Base-by-base conservation (phyloP, 2,113 vertebrate genomes). In the Oxyura jamaicensis region DNA sequence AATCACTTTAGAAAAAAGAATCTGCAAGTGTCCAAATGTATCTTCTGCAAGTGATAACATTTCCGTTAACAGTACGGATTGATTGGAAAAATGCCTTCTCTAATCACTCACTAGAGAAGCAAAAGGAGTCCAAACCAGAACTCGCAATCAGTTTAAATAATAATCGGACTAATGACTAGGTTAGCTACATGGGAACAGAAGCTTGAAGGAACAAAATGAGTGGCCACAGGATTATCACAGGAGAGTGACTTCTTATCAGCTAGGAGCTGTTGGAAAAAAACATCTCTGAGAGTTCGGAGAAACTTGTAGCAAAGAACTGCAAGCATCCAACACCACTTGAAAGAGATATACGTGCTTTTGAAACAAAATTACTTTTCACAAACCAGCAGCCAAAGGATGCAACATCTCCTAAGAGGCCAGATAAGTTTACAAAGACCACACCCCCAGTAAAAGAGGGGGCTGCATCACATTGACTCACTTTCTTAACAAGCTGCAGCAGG, bases 101-200 rank as follows among this genome's bases (percentile, higher is more conserved):
- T 86, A 92, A 91, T 92, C 73, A 81, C 31, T 66, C 39, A 60
- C 68, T 78, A 86, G 36, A 68, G 86, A 88, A 91, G 65, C 60
- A 81, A 41, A 81, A 42, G 46, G 35, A 78, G 60, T 60, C 68
- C 76, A 80, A 94, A 90, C 21, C 36, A 55, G 68, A 93, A 86
- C 41, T 88, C 44, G 72, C 41, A 41, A 91, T 91, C 73, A 90
- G 56, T 72, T 88, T 90, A 67, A 95, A 96, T 80, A 85, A 75
- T 92, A 85, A 81, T 56, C 1, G 0, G 46, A 44, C 73, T 86
- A 93, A 81, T 83, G 60, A 91, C 79, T 83, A 31, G 21, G 46
- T n/a, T 94, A 55, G 79, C 21, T 9, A 90, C 56, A 62, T 13
- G 73, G 41, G 52, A 55, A 78, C 42, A 91, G 66, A 74, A 76